These are phyloP conservation scores for Danionella dracula DNA, from an alignment of 2,797 vertebrate genomes.

Conservation along the genomic window DNA sequence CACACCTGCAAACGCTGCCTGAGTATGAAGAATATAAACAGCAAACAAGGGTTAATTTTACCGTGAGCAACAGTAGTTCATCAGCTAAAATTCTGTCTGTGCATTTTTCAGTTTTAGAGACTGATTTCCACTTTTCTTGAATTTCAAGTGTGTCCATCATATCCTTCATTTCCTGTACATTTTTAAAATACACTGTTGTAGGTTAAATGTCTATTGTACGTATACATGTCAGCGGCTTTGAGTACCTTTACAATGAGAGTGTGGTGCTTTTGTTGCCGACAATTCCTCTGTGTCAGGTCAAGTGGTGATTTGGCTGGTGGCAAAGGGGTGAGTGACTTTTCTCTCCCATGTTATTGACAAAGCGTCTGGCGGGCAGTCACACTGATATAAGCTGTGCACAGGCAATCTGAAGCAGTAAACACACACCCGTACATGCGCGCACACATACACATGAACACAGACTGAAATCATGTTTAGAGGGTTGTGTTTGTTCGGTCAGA, in stretches of 20 bases:
- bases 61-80: too few relatives aligned
- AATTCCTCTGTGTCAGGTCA: constrained; percentile 47
- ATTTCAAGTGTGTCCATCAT: not conserved
- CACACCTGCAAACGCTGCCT: too few relatives aligned
- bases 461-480: constrained; percentile 1
- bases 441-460: constrained; percentile 4
- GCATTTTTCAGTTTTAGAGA: too few relatives aligned
- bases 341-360: constrained; percentile 58
- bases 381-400: constrained; percentile 57
- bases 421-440: constrained; percentile 25
- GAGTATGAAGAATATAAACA: too few relatives aligned
- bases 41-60: too few relatives aligned
- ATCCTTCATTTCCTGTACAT: too few relatives aligned
- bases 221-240: constrained; percentile 10
- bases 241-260: constrained; percentile 5
- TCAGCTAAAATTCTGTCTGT: too few relatives aligned
- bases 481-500: constrained; percentile 14
- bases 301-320: constrained; percentile 57
- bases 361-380: constrained; percentile 57
- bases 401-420: constrained; percentile 52
- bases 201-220: not conserved
- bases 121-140: constrained; percentile 15
- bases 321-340: constrained; percentile 50
- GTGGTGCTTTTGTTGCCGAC: constrained; percentile 16
- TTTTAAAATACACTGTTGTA: too few relatives aligned